These are phyloP conservation scores for Panulirus ornatus DNA, from an alignment of 1,140 invertebrate genomes.

Conservation along the genomic window DNA sequence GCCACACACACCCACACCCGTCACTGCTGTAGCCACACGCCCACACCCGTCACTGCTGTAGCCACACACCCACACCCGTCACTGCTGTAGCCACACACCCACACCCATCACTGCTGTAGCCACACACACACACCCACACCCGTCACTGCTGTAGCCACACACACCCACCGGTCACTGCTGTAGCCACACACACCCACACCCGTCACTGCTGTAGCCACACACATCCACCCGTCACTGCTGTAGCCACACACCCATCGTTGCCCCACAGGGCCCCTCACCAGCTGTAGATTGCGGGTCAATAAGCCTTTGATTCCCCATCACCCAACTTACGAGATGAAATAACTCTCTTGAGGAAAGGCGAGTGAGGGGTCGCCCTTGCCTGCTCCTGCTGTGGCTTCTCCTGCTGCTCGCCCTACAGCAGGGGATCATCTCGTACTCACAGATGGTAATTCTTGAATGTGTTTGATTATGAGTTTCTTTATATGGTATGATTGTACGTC, in stretches of 20 bases:
- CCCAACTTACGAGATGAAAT: conserved; percentile 9
- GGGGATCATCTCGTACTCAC: too few relatives aligned
- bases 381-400: too few relatives aligned
- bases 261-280: not conserved
- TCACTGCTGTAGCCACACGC: too few relatives aligned
- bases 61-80: too few relatives aligned
- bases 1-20: too few relatives aligned
- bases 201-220: not conserved
- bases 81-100: not conserved
- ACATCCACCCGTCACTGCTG: not conserved
- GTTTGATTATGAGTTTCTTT: too few relatives aligned
- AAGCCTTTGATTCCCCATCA: conserved; percentile 13
- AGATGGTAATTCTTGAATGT: too few relatives aligned
- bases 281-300: not conserved
- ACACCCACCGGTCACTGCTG: not conserved
- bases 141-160: not conserved
- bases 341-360: not conserved
- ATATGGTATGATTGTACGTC: too few relatives aligned
- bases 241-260: not conserved
- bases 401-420: too few relatives aligned
- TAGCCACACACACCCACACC: not conserved
- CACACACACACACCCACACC: not conserved
- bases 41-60: too few relatives aligned
- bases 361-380: too few relatives aligned
- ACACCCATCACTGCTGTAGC: not conserved